Evolutionary conservation across 2,888 invertebrate genomes (phyloP), one percentile per base, ranked within the genome.

Genomic region (Eudemis profundana): DNA sequence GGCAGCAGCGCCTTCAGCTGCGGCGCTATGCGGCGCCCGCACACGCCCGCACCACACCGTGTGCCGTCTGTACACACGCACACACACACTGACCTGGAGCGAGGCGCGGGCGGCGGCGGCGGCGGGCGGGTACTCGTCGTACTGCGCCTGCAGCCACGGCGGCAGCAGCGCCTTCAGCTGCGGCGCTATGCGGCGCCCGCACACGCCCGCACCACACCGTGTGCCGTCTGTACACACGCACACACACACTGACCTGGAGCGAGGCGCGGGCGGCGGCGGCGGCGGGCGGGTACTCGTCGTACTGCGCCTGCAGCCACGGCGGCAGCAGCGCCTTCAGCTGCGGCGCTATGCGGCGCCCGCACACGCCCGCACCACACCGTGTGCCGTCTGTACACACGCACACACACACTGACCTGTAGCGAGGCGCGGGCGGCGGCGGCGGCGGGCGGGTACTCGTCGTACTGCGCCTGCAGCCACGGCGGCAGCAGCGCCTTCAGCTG

Each of bases 371-470:
- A 5, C 23, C 3, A 23, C 23, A 5, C 23, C 23, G 23, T 23
- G 23, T 3, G 3, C 23, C 23, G 23, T 4, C 23, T 23, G 23
- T 23, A 23, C 3, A n/a, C 8, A 8, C 0, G 47, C 14, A n/a
- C n/a, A n/a, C n/a, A n/a, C n/a, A n/a, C 12, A 67, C 65, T 59
- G 61, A 83, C 84, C 46, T 72, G 59, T 56, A 85, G 80, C 33
- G 85, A 76, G 70, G 90, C 86, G 38, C 84, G 87, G 0, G 97
- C 97, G 66, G 95, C 94, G 71, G 94, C 93, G 4, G 97, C 95
- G 14, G 97, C 97, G 8, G 97, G 97, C 46, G 96, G 95, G 87
- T 97, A 96, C 12, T 95, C 95, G 84, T 98, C 98, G 89, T 95
- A 95, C 80, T 95, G 96, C 57, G 97, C 95, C 46, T 95, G 94